Percentiles rank a stretch among this genome's conserved stretches.
These are phyloP conservation scores for Lithobates pipiens DNA, from an alignment of 2,797 vertebrate genomes.

Conservation along the genomic window DNA sequence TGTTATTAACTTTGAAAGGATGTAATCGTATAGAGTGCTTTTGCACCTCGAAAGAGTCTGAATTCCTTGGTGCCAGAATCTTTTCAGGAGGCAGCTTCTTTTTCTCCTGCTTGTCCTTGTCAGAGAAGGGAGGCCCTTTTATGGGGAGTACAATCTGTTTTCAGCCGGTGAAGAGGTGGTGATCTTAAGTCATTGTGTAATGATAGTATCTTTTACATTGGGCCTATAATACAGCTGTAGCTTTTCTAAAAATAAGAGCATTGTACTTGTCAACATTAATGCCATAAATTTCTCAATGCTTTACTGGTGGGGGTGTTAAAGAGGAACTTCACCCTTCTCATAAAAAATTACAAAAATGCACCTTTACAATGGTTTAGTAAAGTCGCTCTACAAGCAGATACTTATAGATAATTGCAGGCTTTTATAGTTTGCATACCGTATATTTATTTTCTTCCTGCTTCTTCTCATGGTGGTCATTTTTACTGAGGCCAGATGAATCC, in stretches of 20 bases:
- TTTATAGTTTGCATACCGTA: too few species aligned
- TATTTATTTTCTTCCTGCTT: too few species aligned
- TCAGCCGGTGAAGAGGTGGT: neutral
- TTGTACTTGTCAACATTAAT: neutral
- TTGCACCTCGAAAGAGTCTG: slow-evolving; percentile 34
- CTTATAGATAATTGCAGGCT: too few species aligned
- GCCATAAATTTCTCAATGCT: neutral
- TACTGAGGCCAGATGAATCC: too few species aligned
- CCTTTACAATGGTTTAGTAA: too few species aligned
- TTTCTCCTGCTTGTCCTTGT: slow-evolving; percentile 8
- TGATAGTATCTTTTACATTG: neutral
- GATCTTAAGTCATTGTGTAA: neutral
- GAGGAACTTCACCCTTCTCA: too few species aligned
- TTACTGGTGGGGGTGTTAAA: neutral
- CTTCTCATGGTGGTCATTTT: too few species aligned
- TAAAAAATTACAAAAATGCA: too few species aligned
- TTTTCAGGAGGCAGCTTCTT: slow-evolving; percentile 14
- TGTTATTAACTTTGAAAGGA: slow-evolving; percentile 56
- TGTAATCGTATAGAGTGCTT: slow-evolving; percentile 36
- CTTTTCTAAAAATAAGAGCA: neutral
- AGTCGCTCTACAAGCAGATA: too few species aligned
- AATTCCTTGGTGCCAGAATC: slow-evolving; percentile 16
- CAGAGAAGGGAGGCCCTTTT: neutral
- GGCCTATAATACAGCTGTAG: neutral
- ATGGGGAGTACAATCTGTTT: slow-evolving; percentile 38